A percentile compares a stretch with the other conserved stretches of the same genome.
Conservation (phyloP, 1,140 invertebrate species). For the Thalassaphorura encarpata region DNA sequence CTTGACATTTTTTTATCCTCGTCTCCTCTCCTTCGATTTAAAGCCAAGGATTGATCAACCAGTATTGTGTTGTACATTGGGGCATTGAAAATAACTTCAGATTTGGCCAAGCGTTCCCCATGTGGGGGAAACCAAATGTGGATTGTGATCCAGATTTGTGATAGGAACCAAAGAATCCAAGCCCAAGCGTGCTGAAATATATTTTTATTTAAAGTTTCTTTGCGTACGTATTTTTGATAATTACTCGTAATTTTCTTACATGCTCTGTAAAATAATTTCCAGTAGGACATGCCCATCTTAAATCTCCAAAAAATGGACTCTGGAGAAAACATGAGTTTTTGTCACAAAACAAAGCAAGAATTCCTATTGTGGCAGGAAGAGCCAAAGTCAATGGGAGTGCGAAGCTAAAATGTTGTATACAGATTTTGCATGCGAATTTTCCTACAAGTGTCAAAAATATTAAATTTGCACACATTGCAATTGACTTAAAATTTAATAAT, state of each 20-base stretch:
- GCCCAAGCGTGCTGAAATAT: slow-evolving; percentile 35
- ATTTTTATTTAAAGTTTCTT: slow-evolving; percentile 15
- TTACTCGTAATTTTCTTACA: background rate
- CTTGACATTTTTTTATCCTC: background rate
- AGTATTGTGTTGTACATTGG: slow-evolving; percentile 45
- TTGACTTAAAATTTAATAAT: background rate
- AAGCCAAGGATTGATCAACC: slow-evolving; percentile 46
- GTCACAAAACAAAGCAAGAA: slow-evolving; percentile 31
- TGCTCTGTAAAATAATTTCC: slow-evolving; percentile 30
- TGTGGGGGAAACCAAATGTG: slow-evolving; percentile 49
- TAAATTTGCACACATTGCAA: background rate
- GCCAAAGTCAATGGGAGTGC: slow-evolving; percentile 39
- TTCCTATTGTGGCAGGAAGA: slow-evolving; percentile 37
- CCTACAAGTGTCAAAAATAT: too few relatives aligned
- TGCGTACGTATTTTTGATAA: background rate
- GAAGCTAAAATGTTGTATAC: slow-evolving; percentile 38
- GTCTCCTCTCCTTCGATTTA: slow-evolving; percentile 37
- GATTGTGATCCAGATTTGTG: slow-evolving; percentile 43
- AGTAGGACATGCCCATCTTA: slow-evolving; percentile 11
- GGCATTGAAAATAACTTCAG: slow-evolving; percentile 41
- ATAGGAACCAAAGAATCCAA: slow-evolving; percentile 42
- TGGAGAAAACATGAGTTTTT: slow-evolving; percentile 31
- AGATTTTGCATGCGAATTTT: slow-evolving; percentile 32
- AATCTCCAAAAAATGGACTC: slow-evolving; percentile 29
- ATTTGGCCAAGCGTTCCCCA: slow-evolving; percentile 43